Conservation (phyloP, 2,113 vertebrate species). For the Brachionichthys hirsutus region DNA sequence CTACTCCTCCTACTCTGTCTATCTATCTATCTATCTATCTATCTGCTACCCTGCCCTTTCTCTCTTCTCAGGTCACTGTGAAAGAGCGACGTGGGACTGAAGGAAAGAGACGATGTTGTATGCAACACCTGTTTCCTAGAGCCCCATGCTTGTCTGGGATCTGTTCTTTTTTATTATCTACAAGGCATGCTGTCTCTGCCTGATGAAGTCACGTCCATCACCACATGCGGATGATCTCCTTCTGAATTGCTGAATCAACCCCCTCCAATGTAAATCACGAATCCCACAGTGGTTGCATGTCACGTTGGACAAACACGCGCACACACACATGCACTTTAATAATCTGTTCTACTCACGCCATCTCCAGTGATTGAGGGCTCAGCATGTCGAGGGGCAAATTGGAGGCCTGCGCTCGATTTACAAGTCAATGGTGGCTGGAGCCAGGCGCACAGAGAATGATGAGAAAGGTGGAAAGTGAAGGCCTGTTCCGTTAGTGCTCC, state of each 20-base stretch:
- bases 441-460: slow-evolving; percentile 46
- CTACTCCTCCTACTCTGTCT: slow-evolving; percentile 19
- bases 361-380: slow-evolving; percentile 44
- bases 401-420: slow-evolving; percentile 47
- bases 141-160: slow-evolving; percentile 22
- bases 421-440: slow-evolving; percentile 55
- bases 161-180: slow-evolving; percentile 15
- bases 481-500: slow-evolving; percentile 62
- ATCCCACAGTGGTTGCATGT: slow-evolving; percentile 37
- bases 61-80: slow-evolving; percentile 53
- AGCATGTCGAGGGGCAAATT: slow-evolving; percentile 48
- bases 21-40: slow-evolving; percentile 13
- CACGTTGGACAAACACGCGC: slow-evolving; percentile 36
- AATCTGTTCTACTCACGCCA: slow-evolving; percentile 28
- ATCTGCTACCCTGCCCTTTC: slow-evolving; percentile 27
- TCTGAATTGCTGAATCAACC: slow-evolving; percentile 19
- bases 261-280: slow-evolving; percentile 28
- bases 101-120: slow-evolving; percentile 27
- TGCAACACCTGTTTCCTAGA: slow-evolving; percentile 4
- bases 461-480: slow-evolving; percentile 51
- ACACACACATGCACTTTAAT: slow-evolving; percentile 22
- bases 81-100: slow-evolving; percentile 35
- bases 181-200: background rate
- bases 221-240: slow-evolving; percentile 44
- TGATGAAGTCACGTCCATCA: slow-evolving; percentile 34